Conservation (phyloP, 2,797 vertebrate species). For the Dromococcyx pavoninus region DNA sequence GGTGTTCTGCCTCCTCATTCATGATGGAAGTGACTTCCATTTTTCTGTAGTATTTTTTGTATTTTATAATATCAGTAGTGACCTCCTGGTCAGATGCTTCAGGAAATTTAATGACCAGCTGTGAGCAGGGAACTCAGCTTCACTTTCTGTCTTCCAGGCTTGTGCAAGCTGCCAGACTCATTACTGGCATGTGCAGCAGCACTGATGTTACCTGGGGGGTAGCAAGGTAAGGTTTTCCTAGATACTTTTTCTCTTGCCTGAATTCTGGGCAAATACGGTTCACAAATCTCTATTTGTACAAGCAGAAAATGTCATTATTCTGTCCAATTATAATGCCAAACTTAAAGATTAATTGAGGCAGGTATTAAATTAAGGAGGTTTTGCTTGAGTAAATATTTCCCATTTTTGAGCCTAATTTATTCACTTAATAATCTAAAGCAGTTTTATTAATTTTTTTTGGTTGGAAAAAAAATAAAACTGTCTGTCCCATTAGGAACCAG, state of each 20-base stretch:
- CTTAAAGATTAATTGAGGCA: conserved; percentile 67
- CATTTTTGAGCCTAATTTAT: conserved; percentile 63
- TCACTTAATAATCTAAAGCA: conserved; percentile 67
- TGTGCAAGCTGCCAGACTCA: neutral
- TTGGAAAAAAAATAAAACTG: neutral
- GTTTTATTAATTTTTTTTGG: conserved; percentile 45
- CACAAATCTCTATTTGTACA: conserved; percentile 50
- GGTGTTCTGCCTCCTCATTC: neutral
- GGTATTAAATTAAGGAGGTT: conserved; percentile 71
- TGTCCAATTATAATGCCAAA: conserved; percentile 59
- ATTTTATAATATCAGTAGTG: neutral
- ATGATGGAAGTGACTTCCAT: neutral
- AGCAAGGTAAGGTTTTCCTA: neutral
- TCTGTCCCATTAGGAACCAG: conserved; percentile 52
- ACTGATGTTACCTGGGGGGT: neutral
- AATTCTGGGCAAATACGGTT: conserved; percentile 37
- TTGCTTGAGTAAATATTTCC: conserved; percentile 74
- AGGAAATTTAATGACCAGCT: neutral
- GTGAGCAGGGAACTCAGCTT: conserved; percentile 4
- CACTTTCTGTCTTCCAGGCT: neutral
- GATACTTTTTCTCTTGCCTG: neutral
- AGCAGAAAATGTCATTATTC: conserved; percentile 57
- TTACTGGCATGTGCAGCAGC: neutral
- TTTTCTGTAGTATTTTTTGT: neutral
- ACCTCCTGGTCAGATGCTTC: neutral